Conservation (phyloP, 2,888 invertebrate genomes). For the Pharmacophagus antenor region DNA sequence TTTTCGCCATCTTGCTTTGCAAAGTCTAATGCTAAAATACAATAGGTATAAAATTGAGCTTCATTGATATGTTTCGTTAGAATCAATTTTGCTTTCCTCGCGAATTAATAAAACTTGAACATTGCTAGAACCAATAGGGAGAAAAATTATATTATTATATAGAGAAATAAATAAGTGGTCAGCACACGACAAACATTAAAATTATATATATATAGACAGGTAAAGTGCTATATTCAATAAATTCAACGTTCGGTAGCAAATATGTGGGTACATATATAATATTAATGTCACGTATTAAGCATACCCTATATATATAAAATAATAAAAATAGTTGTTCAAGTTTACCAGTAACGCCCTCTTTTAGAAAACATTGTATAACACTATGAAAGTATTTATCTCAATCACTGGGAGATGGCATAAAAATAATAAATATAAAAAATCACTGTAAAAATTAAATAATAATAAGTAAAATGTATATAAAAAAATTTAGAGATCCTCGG, state of each 20-base stretch:
- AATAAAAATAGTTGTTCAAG: neutral
- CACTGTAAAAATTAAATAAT: neutral
- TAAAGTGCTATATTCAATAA: too few relatives aligned
- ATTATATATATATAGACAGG: neutral
- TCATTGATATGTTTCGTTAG: slow-evolving; percentile 76
- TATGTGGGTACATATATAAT: neutral
- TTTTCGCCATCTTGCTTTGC: slow-evolving; percentile 64
- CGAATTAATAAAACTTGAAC: neutral
- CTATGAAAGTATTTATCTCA: neutral
- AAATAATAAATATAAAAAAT: neutral
- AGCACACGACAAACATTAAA: neutral
- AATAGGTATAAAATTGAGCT: slow-evolving; percentile 79
- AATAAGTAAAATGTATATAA: neutral
- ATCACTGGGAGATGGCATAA: neutral
- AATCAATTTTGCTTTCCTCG: slow-evolving; percentile 47
- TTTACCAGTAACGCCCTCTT: neutral
- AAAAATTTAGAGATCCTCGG: neutral
- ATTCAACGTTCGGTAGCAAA: too few relatives aligned
- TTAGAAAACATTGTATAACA: neutral
- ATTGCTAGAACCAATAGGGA: neutral
- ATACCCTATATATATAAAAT: neutral
- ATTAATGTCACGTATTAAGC: neutral
- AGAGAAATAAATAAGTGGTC: neutral
- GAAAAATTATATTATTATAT: neutral
- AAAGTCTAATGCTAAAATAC: slow-evolving; percentile 74